Evolutionary conservation across 1,140 invertebrate species (phyloP), one percentile per base, ranked within the genome.

Genomic region (Pogonomyrmex barbatus): DNA sequence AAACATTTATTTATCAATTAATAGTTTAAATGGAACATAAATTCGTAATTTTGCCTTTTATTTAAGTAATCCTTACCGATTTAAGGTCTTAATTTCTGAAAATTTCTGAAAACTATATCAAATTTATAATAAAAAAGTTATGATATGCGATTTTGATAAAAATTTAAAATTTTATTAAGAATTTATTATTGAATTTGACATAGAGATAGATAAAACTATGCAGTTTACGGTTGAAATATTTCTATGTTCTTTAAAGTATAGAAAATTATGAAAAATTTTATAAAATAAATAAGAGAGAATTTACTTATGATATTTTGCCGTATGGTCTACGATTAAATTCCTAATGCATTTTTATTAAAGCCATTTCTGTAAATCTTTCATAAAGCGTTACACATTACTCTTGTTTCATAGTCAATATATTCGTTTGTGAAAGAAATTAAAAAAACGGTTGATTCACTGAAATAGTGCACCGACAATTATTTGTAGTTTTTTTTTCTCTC

Each of bases 381-480:
- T 24, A 54, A 56, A 30, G n/a, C 33, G 4, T 79, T 50, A 42
- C 8, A 54, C 24, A 24, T 71, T 82, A 71, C 4, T n/a, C 10
- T 71, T 82, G 42, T 82, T 82, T 58, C 1, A 58, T 71, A 24
- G 45, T 52, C 42, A 63, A 70, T 81, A 70, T 81, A 71, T 71
- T 71, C 24, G 24, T 24, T 58, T 82, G 24, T 50, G 17, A 56
- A 60, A 62, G n/a, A 62, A 76, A 42, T 83, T 1, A 14, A 50
- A 60, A 79, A 85, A 79, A 39, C 56, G 50, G 60, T 68, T 76
- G 54, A 65, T 76, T 50, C 63, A 42, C 9, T 70, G 52, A 56
- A 36, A 88, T 68, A 76, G 85, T 62, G 78, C 67, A 52, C 78
- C 78, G n/a, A 79, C 87, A 68, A 86, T 88, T 63, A 88, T 89